phyloP scores from a whole-genome alignment of 2,113 vertebrate species.

The Meleagris gallopavo region DNA sequence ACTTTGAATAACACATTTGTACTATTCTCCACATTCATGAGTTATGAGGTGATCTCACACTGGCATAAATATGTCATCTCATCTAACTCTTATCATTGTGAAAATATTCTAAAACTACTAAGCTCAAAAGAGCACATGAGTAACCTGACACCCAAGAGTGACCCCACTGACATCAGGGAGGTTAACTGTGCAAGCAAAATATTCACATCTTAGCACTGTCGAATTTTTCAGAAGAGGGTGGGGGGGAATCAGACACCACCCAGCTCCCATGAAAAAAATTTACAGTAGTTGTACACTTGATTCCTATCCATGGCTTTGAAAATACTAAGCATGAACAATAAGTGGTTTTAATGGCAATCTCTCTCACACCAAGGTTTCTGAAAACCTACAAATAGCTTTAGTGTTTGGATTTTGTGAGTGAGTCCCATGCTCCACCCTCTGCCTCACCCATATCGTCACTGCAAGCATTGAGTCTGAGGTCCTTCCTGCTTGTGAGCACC shows the following conservation, averaged over 20 bases:
- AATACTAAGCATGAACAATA: neutral
- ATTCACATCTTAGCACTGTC: neutral
- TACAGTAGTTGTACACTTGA: neutral
- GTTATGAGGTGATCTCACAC: conserved; percentile 73
- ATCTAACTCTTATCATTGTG: conserved; percentile 72
- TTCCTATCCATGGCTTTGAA: conserved; percentile 8
- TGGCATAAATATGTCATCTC: conserved; percentile 72
- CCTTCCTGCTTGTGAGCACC: too few relatives aligned
- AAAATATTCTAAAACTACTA: conserved; percentile 71
- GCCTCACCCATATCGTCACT: too few relatives aligned
- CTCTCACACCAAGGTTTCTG: neutral
- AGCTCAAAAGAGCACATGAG: conserved; percentile 17
- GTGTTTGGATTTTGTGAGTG: too few relatives aligned
- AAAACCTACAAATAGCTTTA: too few relatives aligned
- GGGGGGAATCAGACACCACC: neutral
- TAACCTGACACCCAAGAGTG: conserved; percentile 47
- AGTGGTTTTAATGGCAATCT: neutral
- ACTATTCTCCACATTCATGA: conserved; percentile 61
- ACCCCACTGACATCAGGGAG: conserved; percentile 42
- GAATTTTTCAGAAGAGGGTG: neutral
- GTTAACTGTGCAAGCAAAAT: conserved; percentile 39
- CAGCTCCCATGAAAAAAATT: neutral
- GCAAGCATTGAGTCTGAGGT: too few relatives aligned
- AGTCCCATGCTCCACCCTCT: too few relatives aligned
- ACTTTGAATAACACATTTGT: conserved; percentile 63